Evolutionary conservation across 2,797 vertebrate genomes (phyloP), one percentile per base, ranked within the genome.

Genomic region (Coilia nasus): DNA sequence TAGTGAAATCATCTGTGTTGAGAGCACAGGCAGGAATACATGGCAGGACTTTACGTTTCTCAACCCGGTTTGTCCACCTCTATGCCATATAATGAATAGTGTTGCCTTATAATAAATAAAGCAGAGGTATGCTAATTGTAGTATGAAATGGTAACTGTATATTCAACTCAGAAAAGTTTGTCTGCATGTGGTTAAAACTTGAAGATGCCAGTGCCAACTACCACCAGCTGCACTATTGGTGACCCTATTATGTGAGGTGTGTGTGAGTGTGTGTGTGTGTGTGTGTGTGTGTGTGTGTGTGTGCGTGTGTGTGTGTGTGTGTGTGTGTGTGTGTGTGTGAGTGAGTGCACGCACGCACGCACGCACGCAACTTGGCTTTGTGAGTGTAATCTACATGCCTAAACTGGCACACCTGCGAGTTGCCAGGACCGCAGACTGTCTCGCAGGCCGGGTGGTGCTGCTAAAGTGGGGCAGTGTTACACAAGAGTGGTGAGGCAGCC

Each of bases 391-490:
- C 71, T 44, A 7, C 19, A 19, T 44, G 71, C 71, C 71, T 78
- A 44, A 78, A 31, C 71, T 78, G 71, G 71, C 35, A 78, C 71
- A 78, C 71, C 71, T 78, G 71, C 15, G 71, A 21, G 71, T 44
- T 41, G 71, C 71, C 57, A 21, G 1, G 57, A 6, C 57, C 19
- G 15, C 71, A 78, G 71, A 78, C 71, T 54, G 50, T 54, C 35
- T 41, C 2, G 44, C 19, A 11, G 10, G n/a, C 41, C 35, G 17
- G 47, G 11, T 6, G 31, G 9, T 6, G 6, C 67, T 86, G 89
- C 89, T 89, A 87, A 78, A 78, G 31, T 78, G 19, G 71, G 71
- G 31, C 71, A 78, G 71, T 78, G 71, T 78, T 78, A 78, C 71
- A 78, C 41, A 35, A 78, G 71, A 78, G 71, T 11, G 1, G 86